Evolutionary conservation across 2,113 vertebrate species (phyloP), one percentile per base, ranked within the genome.

Genomic region (Morone saxatilis): DNA sequence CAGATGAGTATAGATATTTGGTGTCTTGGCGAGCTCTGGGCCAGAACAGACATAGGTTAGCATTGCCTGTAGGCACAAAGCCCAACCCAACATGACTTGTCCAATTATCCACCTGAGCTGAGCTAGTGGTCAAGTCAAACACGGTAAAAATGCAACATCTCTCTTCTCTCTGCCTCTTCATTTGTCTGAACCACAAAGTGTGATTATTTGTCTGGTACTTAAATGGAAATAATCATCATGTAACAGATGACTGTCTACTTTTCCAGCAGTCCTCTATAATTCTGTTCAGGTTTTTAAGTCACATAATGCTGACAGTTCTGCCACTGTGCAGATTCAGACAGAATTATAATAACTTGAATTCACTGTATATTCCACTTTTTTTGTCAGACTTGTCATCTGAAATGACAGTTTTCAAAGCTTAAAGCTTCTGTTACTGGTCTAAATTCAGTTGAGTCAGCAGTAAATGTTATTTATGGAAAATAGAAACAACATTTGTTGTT

Each of bases 101-200:
- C 80, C 85, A 88, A 86, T 92, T 84, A 89, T 68, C 36, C 81
- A 88, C 71, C 86, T 59, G 85, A 85, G 67, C 73, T 31, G 17
- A 10, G 76, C 19, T 11, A 1, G 25, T 22, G 67, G 41, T n/a
- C 70, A 4, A 71, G 43, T 62, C 12, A 57, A 72, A 63, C 54
- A 51, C 22, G 22, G 61, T 6, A 40, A 69, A 43, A 53, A 20
- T 36, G 6, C 20, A 53, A 56, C 22, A 14, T 47, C 31, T 53
- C 20, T 11, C 5, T 59, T 76, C 40, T 70, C 38, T 74, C 25
- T 38, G 16, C 10, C 5, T 70, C 4, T 66, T 31, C 12, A 1
- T 79, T 66, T 63, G 17, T 76, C 31, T 45, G n/a, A 67, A 38
- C 9, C 40, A 48, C n/a, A 60, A 47, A 65, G 11, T 31, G 20